Conservation (phyloP, 2,113 vertebrate genomes). For the Sinocyclocheilus anshuiensis region DNA sequence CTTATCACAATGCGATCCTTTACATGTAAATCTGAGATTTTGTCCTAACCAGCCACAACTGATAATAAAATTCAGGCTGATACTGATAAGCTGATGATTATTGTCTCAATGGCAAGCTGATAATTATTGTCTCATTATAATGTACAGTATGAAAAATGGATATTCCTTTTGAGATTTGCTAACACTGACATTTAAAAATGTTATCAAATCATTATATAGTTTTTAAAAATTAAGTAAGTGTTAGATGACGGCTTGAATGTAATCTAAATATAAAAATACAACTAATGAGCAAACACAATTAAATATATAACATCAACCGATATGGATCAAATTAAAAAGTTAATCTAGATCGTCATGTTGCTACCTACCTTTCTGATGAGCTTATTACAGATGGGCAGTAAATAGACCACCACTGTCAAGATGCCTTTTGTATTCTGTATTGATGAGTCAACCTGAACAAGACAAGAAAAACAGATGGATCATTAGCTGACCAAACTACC, state of each 20-base stretch:
- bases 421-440: conserved; percentile 85
- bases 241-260: neutral
- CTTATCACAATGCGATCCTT: no score
- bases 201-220: neutral
- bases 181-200: neutral
- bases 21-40: neutral
- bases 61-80: neutral
- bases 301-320: neutral
- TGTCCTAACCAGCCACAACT: neutral
- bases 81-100: neutral
- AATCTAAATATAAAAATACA: neutral
- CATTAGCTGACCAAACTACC: neutral
- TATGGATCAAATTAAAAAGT: neutral
- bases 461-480: conserved; percentile 16
- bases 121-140: no score
- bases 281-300: neutral
- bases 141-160: no score
- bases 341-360: neutral
- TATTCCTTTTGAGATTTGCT: neutral
- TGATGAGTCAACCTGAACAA: conserved; percentile 85
- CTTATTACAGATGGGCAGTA: conserved; percentile 87
- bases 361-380: conserved; percentile 82
- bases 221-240: neutral
- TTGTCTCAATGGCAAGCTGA: neutral
- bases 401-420: conserved; percentile 80